Base-by-base conservation (phyloP, 2,888 invertebrate species). In the Mesorhabditis sp. region DNA sequence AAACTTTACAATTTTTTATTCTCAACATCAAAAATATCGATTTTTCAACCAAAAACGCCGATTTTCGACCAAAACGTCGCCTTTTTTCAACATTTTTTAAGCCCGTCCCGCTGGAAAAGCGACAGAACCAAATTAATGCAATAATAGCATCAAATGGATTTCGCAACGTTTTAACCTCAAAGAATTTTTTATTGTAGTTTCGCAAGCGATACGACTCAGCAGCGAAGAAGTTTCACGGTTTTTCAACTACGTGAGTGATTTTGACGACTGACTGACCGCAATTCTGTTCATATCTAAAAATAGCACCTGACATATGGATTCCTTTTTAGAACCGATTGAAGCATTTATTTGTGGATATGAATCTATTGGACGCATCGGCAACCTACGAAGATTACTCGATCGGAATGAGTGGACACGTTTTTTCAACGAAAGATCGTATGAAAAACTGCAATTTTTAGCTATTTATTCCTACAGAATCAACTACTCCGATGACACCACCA, bases 381-480 rank as follows among this genome's bases (percentile, higher is more conserved):
- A 77, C 77, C 2, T 66, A 69, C 5, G 72, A 72, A 5, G 80
- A 80, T 64, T 80, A 77, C 64, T 76, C 78, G 10, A 62, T 80
- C 43, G 80, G 80, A 65, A 76, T 80, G 64, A 72, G 74, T 50
- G 80, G 80, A 62, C 75, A 75, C 45, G 80, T 77, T 6, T 75
- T 67, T 67, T 75, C 75, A 13, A 72, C 72, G 10, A 70, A 75
- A 73, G 73, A 74, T 13, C 74, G 79, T 80, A 28, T 70, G 74
- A 28, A 28, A 28, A 28, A 28, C 28, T 28, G 28, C 28, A 28
- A 28, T 28, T 28, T 28, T 28, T 28, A 28, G 28, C 28, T 28
- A 28, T 66, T 13, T n/a, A 66, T 43, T n/a, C 68, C 67, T 75
- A 64, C 70, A 77, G 80, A 75, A 63, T 76, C 76, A n/a, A 68